A percentile compares a stretch with the other conserved stretches of the same genome.
phyloP scores from a whole-genome alignment of 2,888 invertebrate genomes.

The Acronicta alni region DNA sequence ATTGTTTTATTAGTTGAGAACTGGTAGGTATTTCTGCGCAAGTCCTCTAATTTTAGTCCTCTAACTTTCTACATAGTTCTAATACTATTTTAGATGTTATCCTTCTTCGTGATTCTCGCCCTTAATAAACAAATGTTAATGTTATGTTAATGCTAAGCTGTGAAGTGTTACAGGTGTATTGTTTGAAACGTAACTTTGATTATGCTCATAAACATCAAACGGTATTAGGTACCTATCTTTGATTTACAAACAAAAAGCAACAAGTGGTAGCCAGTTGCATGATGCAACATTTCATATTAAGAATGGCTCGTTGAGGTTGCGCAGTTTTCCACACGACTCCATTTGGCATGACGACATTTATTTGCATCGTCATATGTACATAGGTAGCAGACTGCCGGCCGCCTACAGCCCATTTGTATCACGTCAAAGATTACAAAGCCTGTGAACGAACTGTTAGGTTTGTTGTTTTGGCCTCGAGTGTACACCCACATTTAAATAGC shows the following conservation, averaged over 20 bases:
- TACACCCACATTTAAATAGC: conserved; percentile 74
- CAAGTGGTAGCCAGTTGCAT: conserved; percentile 31
- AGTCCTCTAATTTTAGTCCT: no score
- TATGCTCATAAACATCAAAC: conserved; percentile 43
- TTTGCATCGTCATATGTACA: conserved; percentile 59
- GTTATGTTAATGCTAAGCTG: no score
- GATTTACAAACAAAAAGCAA: conserved; percentile 52
- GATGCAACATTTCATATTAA: conserved; percentile 45
- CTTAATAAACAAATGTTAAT: no score
- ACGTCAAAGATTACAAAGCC: conserved; percentile 50
- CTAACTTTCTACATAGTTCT: no score
- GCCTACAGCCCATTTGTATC: conserved; percentile 65
- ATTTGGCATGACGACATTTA: conserved; percentile 63
- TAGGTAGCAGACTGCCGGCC: conserved; percentile 60
- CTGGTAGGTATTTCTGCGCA: no score
- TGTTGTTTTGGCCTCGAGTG: conserved; percentile 78
- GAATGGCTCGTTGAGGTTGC: conserved; percentile 50
- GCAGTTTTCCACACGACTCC: conserved; percentile 54
- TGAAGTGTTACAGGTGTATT: background rate
- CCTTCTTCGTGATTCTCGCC: background rate
- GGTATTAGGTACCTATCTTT: conserved; percentile 18
- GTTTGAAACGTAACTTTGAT: conserved; percentile 37
- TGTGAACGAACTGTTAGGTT: conserved; percentile 55
- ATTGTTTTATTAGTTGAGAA: no score
- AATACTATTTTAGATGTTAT: no score